A percentile compares a stretch with the other conserved stretches of the same genome.
Evolutionary conservation across 2,113 vertebrate species (phyloP).

Genomic region (Budorcas taxicolor): DNA sequence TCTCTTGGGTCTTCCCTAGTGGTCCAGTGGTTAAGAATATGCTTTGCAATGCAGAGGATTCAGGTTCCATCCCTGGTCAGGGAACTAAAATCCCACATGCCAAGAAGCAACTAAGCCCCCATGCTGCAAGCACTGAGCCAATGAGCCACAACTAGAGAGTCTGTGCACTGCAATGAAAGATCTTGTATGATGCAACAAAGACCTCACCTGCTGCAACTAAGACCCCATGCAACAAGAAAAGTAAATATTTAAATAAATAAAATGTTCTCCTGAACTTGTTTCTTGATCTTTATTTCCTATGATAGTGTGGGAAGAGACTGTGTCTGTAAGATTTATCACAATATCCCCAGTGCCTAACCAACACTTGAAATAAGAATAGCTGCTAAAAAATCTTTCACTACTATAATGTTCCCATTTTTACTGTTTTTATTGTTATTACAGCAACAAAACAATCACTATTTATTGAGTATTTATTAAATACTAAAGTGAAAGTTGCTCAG

Average conservation of each 20-base stretch:
- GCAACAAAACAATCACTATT: not conserved
- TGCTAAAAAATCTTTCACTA: constrained; percentile 15
- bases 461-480: not conserved
- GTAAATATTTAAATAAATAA: not conserved
- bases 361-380: not conserved
- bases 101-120: not conserved
- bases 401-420: not conserved
- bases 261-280: not conserved
- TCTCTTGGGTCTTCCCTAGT: not conserved
- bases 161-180: not conserved
- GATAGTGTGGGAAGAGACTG: not conserved
- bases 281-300: not conserved
- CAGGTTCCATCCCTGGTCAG: not conserved
- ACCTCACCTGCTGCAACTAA: not conserved
- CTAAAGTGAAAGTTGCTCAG: not conserved
- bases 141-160: not conserved
- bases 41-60: not conserved
- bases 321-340: not conserved
- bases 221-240: not conserved
- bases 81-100: not conserved
- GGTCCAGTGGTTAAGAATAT: not conserved
- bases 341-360: not conserved
- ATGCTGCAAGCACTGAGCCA: not conserved
- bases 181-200: not conserved
- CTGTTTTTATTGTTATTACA: not conserved